Base-by-base conservation (phyloP, 2,888 invertebrate species). In the Troides oblongomaculatus region DNA sequence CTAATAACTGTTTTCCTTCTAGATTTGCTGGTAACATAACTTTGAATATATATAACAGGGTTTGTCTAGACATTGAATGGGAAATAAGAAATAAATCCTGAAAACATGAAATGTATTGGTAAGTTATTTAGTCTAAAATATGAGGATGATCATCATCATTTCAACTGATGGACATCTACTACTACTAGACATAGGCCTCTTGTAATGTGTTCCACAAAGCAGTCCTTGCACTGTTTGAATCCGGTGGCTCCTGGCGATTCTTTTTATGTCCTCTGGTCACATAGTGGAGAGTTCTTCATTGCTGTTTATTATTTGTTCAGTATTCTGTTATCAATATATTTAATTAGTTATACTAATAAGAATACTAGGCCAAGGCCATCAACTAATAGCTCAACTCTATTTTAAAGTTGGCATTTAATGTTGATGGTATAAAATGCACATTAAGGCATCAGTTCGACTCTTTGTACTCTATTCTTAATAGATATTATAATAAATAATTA, bases 51-150 rank as follows among this genome's bases (percentile, higher is more conserved):
- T 93, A 94, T 73, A 93, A 93, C 23, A 95, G 82, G 68, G 92
- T 89, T 76, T 92, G 88, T 72, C 92, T 90, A 53, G 95, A 94
- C 82, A 94, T 92, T n/a, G 95, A 95, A 81, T 95, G 95, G 53
- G 95, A 95, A 74, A 95, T 93, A 70, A 93, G 93, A 72, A 90
- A 95, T 85, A 92, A 74, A 75, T 89, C 88, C 93, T 92, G 84
- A 71, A 89, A 75, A 57, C 67, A 7, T 21, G n/a, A 36, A 61
- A 61, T 39, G 30, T 30, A 14, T 1, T 61, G 14, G 7, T 61
- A 7, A n/a, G 21, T 56, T 56, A 56, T 56, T 14, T 53, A 56
- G 18, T 21, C 21, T 7, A 21, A 6, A 56, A 14, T n/a, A 56
- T n/a, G 5, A 56, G n/a, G 7, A 18, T 21, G 21, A 21, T 21